These are phyloP conservation scores for Ceratothoa steindachneri DNA, from an alignment of 2,888 invertebrate genomes.

Conservation along the genomic window DNA sequence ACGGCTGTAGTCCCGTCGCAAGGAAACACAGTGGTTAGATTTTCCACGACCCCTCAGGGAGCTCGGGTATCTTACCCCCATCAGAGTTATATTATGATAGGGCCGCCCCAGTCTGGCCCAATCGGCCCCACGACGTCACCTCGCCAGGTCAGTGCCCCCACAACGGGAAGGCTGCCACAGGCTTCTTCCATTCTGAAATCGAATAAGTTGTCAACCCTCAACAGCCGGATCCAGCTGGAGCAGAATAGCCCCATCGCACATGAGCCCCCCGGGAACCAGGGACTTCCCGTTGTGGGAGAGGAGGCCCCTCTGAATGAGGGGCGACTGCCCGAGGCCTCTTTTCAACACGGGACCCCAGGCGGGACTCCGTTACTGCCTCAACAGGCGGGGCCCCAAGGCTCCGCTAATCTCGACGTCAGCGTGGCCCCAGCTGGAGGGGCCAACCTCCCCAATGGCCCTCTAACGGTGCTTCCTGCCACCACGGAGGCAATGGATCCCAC, in stretches of 20 bases:
- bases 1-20: conserved; percentile 1
- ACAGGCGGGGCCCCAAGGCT: neutral
- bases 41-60: conserved; percentile 19
- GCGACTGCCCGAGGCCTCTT: neutral
- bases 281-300: neutral
- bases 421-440: neutral
- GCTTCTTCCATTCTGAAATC: neutral
- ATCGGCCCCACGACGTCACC: neutral
- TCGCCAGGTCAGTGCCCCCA: neutral
- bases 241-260: neutral
- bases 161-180: neutral
- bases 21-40: conserved; percentile 21
- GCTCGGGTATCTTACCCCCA: conserved; percentile 17
- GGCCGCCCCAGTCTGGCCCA: conserved; percentile 15
- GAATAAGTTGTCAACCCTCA: neutral
- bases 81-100: conserved; percentile 26
- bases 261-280: neutral
- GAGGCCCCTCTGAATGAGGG: neutral
- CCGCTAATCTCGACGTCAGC: neutral
- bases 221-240: neutral
- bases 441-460: neutral
- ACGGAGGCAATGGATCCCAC: no score
- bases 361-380: conserved; percentile 2
- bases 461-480: neutral
- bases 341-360: neutral